Percentiles rank a stretch among this genome's conserved stretches.
These are phyloP conservation scores for Cydia amplana DNA, from an alignment of 1,140 invertebrate species.

Conservation along the genomic window DNA sequence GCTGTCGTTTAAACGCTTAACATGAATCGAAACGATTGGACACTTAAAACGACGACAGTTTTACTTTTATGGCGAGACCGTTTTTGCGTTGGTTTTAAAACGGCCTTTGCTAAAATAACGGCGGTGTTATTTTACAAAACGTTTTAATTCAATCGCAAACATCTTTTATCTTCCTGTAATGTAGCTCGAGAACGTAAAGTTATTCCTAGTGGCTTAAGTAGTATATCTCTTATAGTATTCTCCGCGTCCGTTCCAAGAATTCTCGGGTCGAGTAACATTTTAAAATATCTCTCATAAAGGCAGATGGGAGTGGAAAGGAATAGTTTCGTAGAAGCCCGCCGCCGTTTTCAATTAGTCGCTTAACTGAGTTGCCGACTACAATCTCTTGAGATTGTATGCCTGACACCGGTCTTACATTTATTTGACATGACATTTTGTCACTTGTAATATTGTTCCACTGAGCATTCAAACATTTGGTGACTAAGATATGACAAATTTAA, in stretches of 20 bases:
- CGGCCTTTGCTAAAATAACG: background rate
- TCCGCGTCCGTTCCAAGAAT: conserved; percentile 19
- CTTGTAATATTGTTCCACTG: background rate
- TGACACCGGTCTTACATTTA: conserved; percentile 5
- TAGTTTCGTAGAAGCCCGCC: conserved; percentile 30
- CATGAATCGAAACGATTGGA: conserved; percentile 15
- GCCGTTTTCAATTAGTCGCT: conserved; percentile 32
- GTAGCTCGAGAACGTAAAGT: conserved; percentile 3
- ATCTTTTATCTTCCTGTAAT: conserved; percentile 21
- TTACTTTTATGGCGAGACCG: conserved; percentile 17
- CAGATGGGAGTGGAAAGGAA: conserved; percentile 30
- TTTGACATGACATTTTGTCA: background rate
- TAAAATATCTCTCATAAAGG: conserved; percentile 32
- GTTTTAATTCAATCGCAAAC: conserved; percentile 16
- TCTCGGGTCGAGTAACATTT: conserved; percentile 27
- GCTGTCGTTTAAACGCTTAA: conserved; percentile 16
- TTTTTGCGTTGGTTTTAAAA: conserved; percentile 8
- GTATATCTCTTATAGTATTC: conserved; percentile 21
- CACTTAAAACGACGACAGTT: conserved; percentile 6
- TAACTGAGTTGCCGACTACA: conserved; percentile 30
- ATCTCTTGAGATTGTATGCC: conserved; percentile 23
- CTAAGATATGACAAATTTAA: background rate
- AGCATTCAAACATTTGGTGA: background rate
- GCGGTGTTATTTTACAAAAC: background rate
- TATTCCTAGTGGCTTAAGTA: conserved; percentile 23